Evolutionary conservation across 1,140 invertebrate genomes (phyloP).

Genomic region (Phenacoccus solenopsis): DNA sequence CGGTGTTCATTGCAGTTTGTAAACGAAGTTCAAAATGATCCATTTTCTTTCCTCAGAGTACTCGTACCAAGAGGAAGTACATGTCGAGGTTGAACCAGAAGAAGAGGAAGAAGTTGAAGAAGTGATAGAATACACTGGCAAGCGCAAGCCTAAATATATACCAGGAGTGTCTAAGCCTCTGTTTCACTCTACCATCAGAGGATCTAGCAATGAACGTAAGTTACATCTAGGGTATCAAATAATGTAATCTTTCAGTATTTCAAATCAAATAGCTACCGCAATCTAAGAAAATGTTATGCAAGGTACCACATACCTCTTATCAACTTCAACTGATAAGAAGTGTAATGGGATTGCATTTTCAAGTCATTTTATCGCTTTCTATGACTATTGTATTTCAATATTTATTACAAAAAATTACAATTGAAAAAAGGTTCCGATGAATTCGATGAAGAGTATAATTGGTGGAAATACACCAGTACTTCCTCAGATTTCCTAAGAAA

Average conservation of each 20-base stretch:
- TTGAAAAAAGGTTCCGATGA: conserved; percentile 5
- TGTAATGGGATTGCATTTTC: too few species aligned
- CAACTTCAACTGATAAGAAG: too few species aligned
- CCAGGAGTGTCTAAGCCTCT: conserved; percentile 38
- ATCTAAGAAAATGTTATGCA: too few species aligned
- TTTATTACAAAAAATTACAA: not conserved
- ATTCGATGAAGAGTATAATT: conserved; percentile 5
- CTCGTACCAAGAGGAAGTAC: not conserved
- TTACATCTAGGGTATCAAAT: too few species aligned
- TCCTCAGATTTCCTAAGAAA: conserved; percentile 5
- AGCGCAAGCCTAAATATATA: conserved; percentile 18
- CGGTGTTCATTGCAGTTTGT: too few species aligned
- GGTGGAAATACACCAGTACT: not conserved
- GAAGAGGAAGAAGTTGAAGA: conserved; percentile 17
- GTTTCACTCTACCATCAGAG: conserved; percentile 58
- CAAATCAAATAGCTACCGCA: not conserved
- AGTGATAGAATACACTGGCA: conserved; percentile 6
- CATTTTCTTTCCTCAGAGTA: not conserved
- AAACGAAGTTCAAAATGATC: not conserved
- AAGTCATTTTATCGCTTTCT: too few species aligned
- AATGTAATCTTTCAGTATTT: conserved; percentile 11
- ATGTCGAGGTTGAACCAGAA: conserved; percentile 7
- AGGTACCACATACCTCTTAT: too few species aligned
- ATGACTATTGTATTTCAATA: not conserved
- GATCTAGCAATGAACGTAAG: conserved; percentile 66